A percentile compares a stretch with the other conserved stretches of the same genome.
These are phyloP conservation scores for Rhinolophus sinicus DNA, from an alignment of 2,113 vertebrate genomes.

Conservation along the genomic window DNA sequence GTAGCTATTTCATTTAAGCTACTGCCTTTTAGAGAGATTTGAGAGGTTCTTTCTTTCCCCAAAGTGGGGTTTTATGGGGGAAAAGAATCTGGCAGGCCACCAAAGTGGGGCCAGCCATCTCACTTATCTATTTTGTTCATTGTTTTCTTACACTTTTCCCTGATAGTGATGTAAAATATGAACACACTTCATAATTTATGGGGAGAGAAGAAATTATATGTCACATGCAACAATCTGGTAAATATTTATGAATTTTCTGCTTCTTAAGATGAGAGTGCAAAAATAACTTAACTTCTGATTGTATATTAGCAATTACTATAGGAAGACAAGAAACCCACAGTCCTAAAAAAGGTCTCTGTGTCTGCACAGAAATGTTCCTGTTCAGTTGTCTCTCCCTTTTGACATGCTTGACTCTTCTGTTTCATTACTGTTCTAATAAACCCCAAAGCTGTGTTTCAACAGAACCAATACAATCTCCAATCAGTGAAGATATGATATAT, in stretches of 20 bases:
- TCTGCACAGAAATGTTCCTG: background rate
- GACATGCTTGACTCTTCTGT: slow-evolving; percentile 34
- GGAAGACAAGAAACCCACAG: slow-evolving; percentile 24
- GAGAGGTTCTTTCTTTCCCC: background rate
- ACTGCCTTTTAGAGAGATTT: background rate
- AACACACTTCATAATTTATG: slow-evolving; percentile 61
- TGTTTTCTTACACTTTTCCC: background rate
- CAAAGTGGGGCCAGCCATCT: background rate
- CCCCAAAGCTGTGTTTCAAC: background rate
- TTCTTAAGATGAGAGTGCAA: slow-evolving; percentile 55
- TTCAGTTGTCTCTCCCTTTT: slow-evolving; percentile 18
- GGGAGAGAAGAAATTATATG: slow-evolving; percentile 58
- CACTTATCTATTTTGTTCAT: background rate
- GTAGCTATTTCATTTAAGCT: background rate
- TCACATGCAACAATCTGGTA: slow-evolving; percentile 57
- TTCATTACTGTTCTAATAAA: slow-evolving; percentile 58
- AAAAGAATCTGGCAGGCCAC: background rate
- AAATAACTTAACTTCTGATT: slow-evolving; percentile 63
- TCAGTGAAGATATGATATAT: background rate
- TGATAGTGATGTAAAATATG: background rate
- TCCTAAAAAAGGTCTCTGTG: background rate
- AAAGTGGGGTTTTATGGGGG: background rate
- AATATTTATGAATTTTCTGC: slow-evolving; percentile 72
- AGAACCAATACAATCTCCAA: background rate
- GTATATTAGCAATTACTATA: slow-evolving; percentile 34